Evolutionary conservation across 1,140 invertebrate species (phyloP).

Genomic region (Pachypeltis micranthus): DNA sequence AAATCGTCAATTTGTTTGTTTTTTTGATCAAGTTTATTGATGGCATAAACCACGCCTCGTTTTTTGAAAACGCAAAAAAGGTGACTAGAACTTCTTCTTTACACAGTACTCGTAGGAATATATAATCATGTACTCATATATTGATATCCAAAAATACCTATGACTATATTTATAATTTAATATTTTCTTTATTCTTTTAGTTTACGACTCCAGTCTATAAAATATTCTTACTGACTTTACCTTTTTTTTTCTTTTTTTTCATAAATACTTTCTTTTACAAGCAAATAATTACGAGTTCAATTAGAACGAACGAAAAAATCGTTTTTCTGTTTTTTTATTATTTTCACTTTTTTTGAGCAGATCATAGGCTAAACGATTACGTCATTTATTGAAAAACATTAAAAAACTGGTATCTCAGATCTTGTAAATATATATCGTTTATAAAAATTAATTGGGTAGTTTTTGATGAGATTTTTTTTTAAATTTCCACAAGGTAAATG

Average conservation of each 20-base stretch:
- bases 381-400: conserved; percentile 24
- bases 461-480: conserved; percentile 13
- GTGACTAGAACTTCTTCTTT: too few species aligned
- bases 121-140: conserved; percentile 19
- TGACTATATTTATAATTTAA: conserved; percentile 15
- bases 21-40: too few species aligned
- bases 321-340: too few species aligned
- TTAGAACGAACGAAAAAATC: conserved; percentile 23
- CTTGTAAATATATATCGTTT: conserved; percentile 23
- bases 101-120: conserved; percentile 10
- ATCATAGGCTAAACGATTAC: conserved; percentile 25
- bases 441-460: conserved; percentile 22
- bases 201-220: conserved; percentile 26
- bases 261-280: conserved; percentile 22
- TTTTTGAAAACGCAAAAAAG: too few species aligned
- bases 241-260: conserved; percentile 10
- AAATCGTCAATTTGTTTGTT: too few species aligned
- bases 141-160: conserved; percentile 28
- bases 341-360: conserved; percentile 24
- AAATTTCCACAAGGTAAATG: conserved; percentile 8
- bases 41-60: too few species aligned
- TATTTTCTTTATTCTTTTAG: conserved; percentile 13
- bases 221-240: conserved; percentile 22
- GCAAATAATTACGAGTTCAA: conserved; percentile 18
- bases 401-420: conserved; percentile 22